These are phyloP conservation scores for Anastatus disparis DNA, from an alignment of 1,140 invertebrate genomes.

Conservation along the genomic window DNA sequence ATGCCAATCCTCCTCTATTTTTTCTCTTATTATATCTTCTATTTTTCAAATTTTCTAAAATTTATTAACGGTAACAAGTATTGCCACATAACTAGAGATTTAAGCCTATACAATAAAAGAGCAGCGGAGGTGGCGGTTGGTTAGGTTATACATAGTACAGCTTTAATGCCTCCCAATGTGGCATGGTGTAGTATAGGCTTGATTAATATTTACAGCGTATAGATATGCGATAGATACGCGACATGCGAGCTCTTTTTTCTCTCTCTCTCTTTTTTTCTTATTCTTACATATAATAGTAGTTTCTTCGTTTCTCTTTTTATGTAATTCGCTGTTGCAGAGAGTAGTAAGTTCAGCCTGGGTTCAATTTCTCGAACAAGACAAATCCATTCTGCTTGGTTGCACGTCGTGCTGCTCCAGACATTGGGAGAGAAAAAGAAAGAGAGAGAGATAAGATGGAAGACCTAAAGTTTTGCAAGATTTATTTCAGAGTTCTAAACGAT, in stretches of 20 bases:
- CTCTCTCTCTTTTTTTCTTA: too few relatives aligned
- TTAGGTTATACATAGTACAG: too few relatives aligned
- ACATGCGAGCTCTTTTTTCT: background rate
- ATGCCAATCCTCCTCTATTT: too few relatives aligned
- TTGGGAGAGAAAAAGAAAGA: too few relatives aligned
- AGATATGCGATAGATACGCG: slow-evolving; percentile 5
- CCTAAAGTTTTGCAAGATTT: background rate
- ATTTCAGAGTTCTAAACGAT: too few relatives aligned
- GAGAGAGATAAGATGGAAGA: slow-evolving; percentile 5
- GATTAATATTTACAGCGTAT: slow-evolving; percentile 29
- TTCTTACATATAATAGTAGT: background rate
- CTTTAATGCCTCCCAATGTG: too few relatives aligned
- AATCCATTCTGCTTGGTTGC: slow-evolving; percentile 21
- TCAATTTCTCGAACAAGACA: slow-evolving; percentile 25
- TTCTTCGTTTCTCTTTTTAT: slow-evolving; percentile 1
- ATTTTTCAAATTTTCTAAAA: too few relatives aligned
- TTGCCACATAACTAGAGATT: too few relatives aligned
- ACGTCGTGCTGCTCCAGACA: background rate
- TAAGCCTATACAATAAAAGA: too few relatives aligned
- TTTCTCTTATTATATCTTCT: too few relatives aligned
- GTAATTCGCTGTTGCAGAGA: slow-evolving; percentile 4
- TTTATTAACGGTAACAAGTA: too few relatives aligned
- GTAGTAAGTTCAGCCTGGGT: background rate
- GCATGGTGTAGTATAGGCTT: background rate
- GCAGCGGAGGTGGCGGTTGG: too few relatives aligned